A percentile compares a stretch with the other conserved stretches of the same genome.
These are phyloP conservation scores for Apocheima hispidaria DNA, from an alignment of 2,888 invertebrate species.

Conservation along the genomic window DNA sequence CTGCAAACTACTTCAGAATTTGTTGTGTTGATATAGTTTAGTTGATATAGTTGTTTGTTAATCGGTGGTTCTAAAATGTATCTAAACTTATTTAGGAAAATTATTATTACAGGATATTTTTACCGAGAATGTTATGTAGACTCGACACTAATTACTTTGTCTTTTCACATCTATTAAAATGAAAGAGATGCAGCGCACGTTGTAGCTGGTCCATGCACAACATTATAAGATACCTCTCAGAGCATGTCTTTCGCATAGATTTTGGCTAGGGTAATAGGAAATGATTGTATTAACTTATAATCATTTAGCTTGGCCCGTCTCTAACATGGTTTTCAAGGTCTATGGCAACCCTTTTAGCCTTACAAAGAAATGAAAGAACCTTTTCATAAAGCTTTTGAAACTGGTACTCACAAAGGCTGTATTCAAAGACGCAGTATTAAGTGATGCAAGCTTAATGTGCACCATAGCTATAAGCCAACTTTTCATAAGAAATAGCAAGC, in stretches of 20 bases:
- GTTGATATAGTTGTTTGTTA: no score
- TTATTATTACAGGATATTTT: no score
- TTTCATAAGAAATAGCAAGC: not conserved
- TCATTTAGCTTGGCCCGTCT: not conserved
- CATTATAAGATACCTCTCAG: no score
- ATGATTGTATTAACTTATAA: not conserved
- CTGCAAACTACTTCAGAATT: no score
- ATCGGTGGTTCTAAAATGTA: no score
- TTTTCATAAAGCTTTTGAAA: conserved; percentile 24
- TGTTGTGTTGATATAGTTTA: no score
- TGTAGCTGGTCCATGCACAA: no score
- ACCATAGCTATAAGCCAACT: not conserved
- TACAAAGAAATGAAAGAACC: conserved; percentile 21
- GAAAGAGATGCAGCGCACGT: no score
- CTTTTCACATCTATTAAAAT: no score
- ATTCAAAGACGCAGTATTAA: not conserved
- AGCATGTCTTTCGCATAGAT: not conserved
- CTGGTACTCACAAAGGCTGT: conserved; percentile 14
- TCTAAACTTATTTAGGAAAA: no score
- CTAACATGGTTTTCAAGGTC: conserved; percentile 18
- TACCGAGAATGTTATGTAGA: no score
- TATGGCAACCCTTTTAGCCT: conserved; percentile 13
- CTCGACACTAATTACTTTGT: no score
- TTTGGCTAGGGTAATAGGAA: not conserved
- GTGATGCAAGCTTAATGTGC: not conserved